A percentile compares a stretch with the other conserved stretches of the same genome.
Conservation (phyloP, 2,797 vertebrate species). For the Scolopax bukidnonensis region DNA sequence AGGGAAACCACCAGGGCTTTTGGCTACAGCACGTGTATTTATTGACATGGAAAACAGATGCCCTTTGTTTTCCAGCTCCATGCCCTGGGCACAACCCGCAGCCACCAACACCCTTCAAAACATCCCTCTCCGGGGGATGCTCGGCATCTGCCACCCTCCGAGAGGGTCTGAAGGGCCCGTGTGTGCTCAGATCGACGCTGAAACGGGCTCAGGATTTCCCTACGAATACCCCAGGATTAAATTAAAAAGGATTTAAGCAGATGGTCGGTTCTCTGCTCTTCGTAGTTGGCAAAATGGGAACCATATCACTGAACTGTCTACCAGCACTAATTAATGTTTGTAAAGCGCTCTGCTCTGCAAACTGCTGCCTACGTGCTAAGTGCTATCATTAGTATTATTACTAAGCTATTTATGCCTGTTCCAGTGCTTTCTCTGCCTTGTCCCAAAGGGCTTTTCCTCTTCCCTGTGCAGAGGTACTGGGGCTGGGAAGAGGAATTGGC, state of each 20-base stretch:
- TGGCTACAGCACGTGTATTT: not conserved
- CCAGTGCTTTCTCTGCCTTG: constrained; percentile 43
- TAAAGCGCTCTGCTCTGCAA: constrained; percentile 54
- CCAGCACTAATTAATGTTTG: constrained; percentile 66
- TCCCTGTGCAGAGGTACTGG: constrained; percentile 5
- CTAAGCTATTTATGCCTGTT: constrained; percentile 56
- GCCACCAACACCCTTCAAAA: not conserved
- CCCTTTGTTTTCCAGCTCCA: not conserved
- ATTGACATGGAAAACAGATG: not conserved
- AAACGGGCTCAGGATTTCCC: not conserved
- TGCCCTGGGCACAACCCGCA: not conserved
- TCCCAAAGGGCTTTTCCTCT: constrained; percentile 56
- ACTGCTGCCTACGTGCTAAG: constrained; percentile 48
- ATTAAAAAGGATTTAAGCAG: constrained; percentile 55
- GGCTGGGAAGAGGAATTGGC: constrained; percentile 9
- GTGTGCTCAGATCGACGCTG: accelerated
- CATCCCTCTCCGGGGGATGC: not conserved
- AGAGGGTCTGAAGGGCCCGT: not conserved
- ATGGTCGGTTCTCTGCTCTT: constrained; percentile 17
- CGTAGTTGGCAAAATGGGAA: constrained; percentile 28
- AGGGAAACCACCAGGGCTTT: not conserved
- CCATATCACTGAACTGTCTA: not conserved
- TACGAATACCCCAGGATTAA: not conserved
- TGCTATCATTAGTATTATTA: constrained; percentile 61
- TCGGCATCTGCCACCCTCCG: accelerated